These are phyloP conservation scores for Sarcophaga caerulescens DNA, from an alignment of 2,888 invertebrate genomes.

Conservation along the genomic window DNA sequence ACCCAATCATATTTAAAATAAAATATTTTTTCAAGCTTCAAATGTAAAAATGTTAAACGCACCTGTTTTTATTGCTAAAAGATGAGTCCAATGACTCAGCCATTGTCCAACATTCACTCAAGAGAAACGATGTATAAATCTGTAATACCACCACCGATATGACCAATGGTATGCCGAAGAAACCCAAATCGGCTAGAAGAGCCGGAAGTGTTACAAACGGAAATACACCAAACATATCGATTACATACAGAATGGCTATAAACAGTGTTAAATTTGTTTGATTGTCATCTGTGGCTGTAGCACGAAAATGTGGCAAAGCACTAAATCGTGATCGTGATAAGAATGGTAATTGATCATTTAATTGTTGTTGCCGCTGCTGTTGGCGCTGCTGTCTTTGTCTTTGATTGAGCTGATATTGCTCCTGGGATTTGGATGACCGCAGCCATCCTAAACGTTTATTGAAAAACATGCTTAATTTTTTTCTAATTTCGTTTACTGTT, in stretches of 20 bases:
- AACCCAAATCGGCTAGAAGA: conserved; percentile 88
- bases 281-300: conserved; percentile 71
- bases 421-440: conserved; percentile 63
- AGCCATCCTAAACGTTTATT: conserved; percentile 58
- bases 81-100: conserved; percentile 87
- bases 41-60: conserved; percentile 31
- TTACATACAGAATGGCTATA: conserved; percentile 88
- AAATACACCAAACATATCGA: conserved; percentile 92
- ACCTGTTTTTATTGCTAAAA: conserved; percentile 85
- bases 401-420: conserved; percentile 20
- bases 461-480: conserved; percentile 63
- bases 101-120: conserved; percentile 91
- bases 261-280: conserved; percentile 83
- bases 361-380: conserved; percentile 30
- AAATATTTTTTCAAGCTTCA: background rate
- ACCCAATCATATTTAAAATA: background rate
- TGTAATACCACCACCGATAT: conserved; percentile 86
- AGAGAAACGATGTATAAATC: conserved; percentile 90
- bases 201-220: conserved; percentile 90
- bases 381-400: conserved; percentile 47
- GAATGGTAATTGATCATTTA: conserved; percentile 78
- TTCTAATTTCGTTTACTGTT: background rate
- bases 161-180: conserved; percentile 87
- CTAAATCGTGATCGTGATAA: conserved; percentile 77
- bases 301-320: conserved; percentile 77